Base-by-base conservation (phyloP, 2,888 invertebrate species). In the Polydrusus cervinus region DNA sequence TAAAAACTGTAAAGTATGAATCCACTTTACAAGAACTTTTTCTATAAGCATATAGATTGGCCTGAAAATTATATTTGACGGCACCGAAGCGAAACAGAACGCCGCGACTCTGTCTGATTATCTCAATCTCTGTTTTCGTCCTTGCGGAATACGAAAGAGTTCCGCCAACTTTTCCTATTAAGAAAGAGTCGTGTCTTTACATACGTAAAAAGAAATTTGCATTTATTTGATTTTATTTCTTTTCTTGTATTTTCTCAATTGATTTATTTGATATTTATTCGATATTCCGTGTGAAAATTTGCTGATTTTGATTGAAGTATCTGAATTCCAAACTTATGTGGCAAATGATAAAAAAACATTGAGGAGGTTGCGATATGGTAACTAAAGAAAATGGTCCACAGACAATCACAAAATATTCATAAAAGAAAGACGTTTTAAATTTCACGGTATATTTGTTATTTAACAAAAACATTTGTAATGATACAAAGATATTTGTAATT, bases 11-110 rank as follows among this genome's bases (percentile, higher is more conserved):
- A 38, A 60, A 57, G 16, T 60, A 60, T 16, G 18, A n/a, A 38
- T 38, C 16, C 14, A 60, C 57, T 38, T 60, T 38, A 60, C 57
- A 38, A 60, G 57, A 60, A 60, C 57, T 60, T 38, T 60, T 82
- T 81, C 83, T 81, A 82, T 83, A 83, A 83, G 82, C 83, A 82
- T 85, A 83, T 83, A 85, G 82, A 85, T 84, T 84, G 82, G 62
- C 78, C 71, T 75, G 82, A 81, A 84, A 84, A 85, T 85, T 84
- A 85, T 84, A 83, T 85, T 83, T 83, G 81, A 75, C 78, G 79
- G 82, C 83, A 80, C 78, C 79, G 82, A 80, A 81, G 82, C 80
- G 82, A 81, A 83, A 84, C 82, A 83, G 80, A 83, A 30, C 67
- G 67, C 40, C 67, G 67, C 67, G 67, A 38, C 51, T 47, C 64